These are phyloP conservation scores for Glossophaga mutica DNA, from an alignment of 2,797 vertebrate genomes.

Conservation along the genomic window DNA sequence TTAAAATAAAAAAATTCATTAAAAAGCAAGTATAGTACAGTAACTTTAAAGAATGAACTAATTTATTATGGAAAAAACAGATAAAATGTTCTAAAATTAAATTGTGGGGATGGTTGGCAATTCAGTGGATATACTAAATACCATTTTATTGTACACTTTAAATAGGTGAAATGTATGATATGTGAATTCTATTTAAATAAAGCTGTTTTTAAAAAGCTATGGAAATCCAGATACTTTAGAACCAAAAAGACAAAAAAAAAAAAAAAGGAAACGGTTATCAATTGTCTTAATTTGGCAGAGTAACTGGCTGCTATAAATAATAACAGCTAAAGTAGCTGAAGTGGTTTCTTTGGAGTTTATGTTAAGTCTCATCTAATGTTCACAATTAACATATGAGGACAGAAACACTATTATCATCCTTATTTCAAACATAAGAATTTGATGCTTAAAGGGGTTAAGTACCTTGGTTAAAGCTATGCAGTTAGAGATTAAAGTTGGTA, in stretches of 20 bases:
- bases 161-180: not conserved
- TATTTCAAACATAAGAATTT: not conserved
- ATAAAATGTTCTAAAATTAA: not conserved
- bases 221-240: not conserved
- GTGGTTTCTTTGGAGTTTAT: not conserved
- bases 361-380: not conserved
- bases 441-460: not conserved
- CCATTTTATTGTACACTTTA: not conserved
- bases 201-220: not conserved
- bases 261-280: not conserved
- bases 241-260: not conserved
- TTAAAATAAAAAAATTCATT: too few relatives aligned
- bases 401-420: not conserved
- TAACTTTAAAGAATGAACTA: not conserved
- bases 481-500: not conserved
- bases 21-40: not conserved
- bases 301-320: not conserved
- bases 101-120: not conserved
- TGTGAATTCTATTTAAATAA: not conserved
- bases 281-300: not conserved
- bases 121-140: not conserved
- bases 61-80: not conserved
- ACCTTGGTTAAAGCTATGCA: not conserved
- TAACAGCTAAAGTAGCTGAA: not conserved
- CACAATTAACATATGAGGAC: not conserved